Base-by-base conservation (phyloP, 2,113 vertebrate species). In the Hirundichthys speculiger region DNA sequence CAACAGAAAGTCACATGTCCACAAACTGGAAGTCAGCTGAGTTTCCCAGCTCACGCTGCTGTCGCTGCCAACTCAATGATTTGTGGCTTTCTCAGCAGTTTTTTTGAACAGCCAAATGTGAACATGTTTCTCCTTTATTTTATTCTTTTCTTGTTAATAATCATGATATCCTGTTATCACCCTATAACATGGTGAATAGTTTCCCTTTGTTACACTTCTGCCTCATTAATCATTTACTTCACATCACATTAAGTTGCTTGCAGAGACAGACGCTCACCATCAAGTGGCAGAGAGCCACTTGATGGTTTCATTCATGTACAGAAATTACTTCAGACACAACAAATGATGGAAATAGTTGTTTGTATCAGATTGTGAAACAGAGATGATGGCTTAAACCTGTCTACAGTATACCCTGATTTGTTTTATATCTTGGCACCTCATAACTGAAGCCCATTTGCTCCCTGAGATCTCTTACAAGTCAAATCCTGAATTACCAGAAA, bases 1-100 rank as follows among this genome's bases (percentile, higher is more conserved):
- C 45, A n/a, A n/a, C n/a, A 22, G 59, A 80, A 77, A 73, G 40
- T 85, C 78, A 76, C 24, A 1, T 82, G 78, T 52, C 40, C 45
- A 43, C 41, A 8, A 63, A 79, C 85, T 80, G 83, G 78, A 84
- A 85, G 65, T 64, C 40, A 56, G 41, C n/a, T 67, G 12, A 51
- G 2, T 62, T 85, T 86, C 78, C 82, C 82, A 82, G 56, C 50
- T 54, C 2, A 1, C 50, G 1, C 16, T 1, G 0, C 16, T 24
- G 7, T n/a, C 22, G 2, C 48, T 64, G 85, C 83, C 81, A 88
- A 64, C 59, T 80, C 24, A 62, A 43, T 56, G 30, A 70, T 71
- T 82, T 55, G 75, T 76, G 63, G 74, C 75, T 34, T 27, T 12
- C 30, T 73, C 40, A 18, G 53, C 49, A 25, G 24, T 49, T 47